These are phyloP conservation scores for Gorsachius magnificus DNA, from an alignment of 2,797 vertebrate genomes.

Conservation along the genomic window DNA sequence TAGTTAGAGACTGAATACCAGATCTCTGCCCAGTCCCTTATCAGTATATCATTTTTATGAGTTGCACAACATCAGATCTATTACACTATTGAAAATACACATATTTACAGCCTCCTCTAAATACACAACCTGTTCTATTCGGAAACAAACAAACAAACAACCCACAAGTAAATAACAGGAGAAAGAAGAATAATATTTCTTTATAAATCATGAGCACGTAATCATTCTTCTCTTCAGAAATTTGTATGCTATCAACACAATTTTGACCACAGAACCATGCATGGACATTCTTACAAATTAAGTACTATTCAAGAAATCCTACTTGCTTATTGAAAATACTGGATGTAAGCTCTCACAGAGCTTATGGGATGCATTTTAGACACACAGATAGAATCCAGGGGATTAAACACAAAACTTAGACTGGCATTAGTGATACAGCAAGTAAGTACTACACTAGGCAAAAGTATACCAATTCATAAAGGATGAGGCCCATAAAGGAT, in stretches of 20 bases:
- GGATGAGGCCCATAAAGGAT: neutral
- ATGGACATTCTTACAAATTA: neutral
- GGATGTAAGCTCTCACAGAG: neutral
- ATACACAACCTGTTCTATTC: neutral
- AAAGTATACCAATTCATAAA: neutral
- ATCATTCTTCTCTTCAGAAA: neutral
- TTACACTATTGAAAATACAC: neutral
- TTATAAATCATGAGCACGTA: neutral
- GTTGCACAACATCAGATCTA: neutral
- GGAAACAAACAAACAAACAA: neutral
- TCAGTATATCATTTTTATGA: neutral
- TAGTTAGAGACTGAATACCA: neutral
- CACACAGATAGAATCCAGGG: neutral
- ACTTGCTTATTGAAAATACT: neutral
- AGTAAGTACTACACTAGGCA: neutral
- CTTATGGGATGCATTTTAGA: neutral
- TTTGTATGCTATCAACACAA: neutral
- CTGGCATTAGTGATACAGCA: neutral
- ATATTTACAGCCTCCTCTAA: neutral
- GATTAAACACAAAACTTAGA: neutral
- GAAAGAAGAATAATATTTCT: neutral
- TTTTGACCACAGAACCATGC: neutral
- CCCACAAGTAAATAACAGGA: neutral
- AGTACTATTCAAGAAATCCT: neutral
- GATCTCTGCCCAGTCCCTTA: neutral